Evolutionary conservation across 1,140 invertebrate genomes (phyloP).

Genomic region (Brachionus rotundiformis): DNA sequence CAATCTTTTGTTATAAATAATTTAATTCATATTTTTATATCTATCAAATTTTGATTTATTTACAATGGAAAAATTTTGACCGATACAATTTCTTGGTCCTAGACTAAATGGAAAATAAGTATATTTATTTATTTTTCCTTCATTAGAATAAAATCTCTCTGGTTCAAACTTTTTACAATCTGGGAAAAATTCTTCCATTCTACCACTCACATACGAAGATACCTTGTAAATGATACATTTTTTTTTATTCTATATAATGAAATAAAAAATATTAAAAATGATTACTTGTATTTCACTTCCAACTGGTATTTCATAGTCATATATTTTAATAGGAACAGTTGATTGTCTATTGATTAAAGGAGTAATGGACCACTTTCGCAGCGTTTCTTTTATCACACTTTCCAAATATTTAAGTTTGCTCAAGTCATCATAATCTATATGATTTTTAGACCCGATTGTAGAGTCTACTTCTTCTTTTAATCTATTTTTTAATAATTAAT

Average conservation of each 20-base stretch:
- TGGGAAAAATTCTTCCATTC: not conserved
- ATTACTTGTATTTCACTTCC: conserved; percentile 45
- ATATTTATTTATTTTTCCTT: conserved; percentile 17
- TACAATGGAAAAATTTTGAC: conserved; percentile 44
- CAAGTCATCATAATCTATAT: not conserved
- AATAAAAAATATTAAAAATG: not conserved
- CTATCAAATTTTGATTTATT: not conserved
- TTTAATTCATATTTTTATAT: not conserved
- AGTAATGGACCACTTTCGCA: conserved; percentile 12
- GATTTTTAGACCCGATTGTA: not conserved
- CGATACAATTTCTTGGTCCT: conserved; percentile 29
- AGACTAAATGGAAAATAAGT: conserved; percentile 45
- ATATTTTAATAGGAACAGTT: not conserved
- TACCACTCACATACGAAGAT: conserved; percentile 44
- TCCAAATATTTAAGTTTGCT: conserved; percentile 23
- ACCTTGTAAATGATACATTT: not conserved
- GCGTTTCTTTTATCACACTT: not conserved
- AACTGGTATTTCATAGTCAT: conserved; percentile 13
- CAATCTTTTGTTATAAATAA: not conserved
- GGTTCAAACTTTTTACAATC: conserved; percentile 5
- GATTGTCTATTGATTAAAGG: conserved; percentile 22
- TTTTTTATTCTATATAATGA: not conserved
- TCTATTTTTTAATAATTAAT: not conserved
- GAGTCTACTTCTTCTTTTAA: conserved; percentile 30
- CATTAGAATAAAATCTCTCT: conserved; percentile 14